phyloP scores from a whole-genome alignment of 2,888 invertebrate species.

The Tyria jacobaeae region DNA sequence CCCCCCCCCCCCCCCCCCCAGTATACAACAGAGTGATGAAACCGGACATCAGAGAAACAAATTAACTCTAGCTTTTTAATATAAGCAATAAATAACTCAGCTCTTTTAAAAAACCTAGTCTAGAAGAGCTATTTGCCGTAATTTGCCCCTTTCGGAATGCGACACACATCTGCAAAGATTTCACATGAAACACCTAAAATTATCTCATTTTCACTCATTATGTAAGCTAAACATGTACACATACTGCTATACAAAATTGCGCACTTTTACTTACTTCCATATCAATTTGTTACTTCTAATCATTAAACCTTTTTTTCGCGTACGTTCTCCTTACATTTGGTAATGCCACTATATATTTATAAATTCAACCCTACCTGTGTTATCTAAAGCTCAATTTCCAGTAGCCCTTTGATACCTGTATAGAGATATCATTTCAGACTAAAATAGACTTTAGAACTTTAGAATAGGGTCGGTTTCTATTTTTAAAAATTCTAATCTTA shows the following conservation, averaged over 20 bases:
- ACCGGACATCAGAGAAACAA: too few species aligned
- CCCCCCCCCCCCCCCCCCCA: too few species aligned
- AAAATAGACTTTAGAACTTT: neutral
- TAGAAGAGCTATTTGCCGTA: neutral
- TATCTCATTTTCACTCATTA: constrained; percentile 17
- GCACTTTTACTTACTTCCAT: constrained; percentile 39
- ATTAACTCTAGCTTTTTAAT: too few species aligned
- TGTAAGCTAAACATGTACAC: constrained; percentile 19
- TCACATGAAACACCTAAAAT: constrained; percentile 9
- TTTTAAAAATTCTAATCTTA: constrained; percentile 32
- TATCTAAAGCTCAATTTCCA: neutral
- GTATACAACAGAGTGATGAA: too few species aligned
- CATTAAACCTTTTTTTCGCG: constrained; percentile 50
- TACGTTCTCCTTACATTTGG: constrained; percentile 32
- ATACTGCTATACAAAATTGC: constrained; percentile 24
- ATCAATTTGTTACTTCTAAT: constrained; percentile 40
- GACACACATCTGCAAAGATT: constrained; percentile 11
- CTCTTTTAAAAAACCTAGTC: too few species aligned
- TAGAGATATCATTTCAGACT: neutral
- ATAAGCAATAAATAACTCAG: too few species aligned
- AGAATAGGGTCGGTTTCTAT: constrained; percentile 16
- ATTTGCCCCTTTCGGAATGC: neutral
- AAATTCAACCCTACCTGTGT: neutral
- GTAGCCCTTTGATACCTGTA: neutral
- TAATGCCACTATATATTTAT: neutral